Conservation (phyloP, 2,888 invertebrate genomes). For the Noctua fimbriata region DNA sequence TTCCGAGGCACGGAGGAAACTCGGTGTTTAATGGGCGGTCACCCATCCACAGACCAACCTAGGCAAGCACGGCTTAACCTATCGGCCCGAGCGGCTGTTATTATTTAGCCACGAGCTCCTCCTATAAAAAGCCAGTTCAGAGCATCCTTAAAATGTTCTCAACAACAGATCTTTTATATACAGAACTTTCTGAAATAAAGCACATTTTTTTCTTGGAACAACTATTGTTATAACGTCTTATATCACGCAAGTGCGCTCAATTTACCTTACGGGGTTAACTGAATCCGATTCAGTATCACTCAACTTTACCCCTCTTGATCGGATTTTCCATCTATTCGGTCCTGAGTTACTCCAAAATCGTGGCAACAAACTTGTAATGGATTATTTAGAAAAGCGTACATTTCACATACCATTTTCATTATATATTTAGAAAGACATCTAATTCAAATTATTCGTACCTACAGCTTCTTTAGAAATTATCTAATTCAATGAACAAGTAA, state of each 20-base stretch:
- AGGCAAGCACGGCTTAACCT: too few relatives aligned
- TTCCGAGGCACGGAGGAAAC: too few relatives aligned
- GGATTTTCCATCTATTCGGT: conserved; percentile 21
- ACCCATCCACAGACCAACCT: too few relatives aligned
- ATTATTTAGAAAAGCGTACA: not conserved
- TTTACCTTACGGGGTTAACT: conserved; percentile 18
- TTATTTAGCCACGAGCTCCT: too few relatives aligned
- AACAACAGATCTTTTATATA: not conserved
- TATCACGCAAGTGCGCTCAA: not conserved
- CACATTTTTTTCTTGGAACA: conserved; percentile 21
- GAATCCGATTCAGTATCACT: not conserved
- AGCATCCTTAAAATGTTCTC: conserved; percentile 19
- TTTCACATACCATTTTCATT: not conserved
- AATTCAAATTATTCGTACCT: conserved; percentile 4
- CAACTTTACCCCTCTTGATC: conserved; percentile 6
- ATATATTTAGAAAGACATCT: not conserved
- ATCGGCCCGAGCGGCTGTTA: too few relatives aligned
- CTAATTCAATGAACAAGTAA: conserved; percentile 11
- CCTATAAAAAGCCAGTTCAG: conserved; percentile 26
- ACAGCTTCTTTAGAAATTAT: conserved; percentile 6
- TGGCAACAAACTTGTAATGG: not conserved
- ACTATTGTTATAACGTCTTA: conserved; percentile 1
- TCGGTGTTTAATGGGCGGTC: too few relatives aligned
- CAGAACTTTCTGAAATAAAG: conserved; percentile 7
- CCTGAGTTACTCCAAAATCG: not conserved